Conservation (phyloP, 2,888 invertebrate genomes). For the Laothoe populi region DNA sequence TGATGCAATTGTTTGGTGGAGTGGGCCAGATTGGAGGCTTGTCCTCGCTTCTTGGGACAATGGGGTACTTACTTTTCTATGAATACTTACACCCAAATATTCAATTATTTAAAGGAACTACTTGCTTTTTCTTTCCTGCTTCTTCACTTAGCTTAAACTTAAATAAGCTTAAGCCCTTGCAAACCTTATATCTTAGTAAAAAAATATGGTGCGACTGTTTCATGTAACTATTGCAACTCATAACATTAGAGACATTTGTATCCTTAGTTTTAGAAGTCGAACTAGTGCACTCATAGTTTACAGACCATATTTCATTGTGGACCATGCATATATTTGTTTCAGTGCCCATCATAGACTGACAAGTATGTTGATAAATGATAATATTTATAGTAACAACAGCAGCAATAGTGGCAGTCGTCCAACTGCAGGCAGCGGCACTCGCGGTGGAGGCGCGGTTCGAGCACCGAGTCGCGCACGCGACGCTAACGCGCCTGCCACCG, state of each 20-base stretch:
- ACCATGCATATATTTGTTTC: too few species aligned
- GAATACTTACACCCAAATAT: background rate
- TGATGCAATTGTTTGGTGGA: constrained; percentile 98
- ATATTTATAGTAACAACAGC: constrained; percentile 58
- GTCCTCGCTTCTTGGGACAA: constrained; percentile 91
- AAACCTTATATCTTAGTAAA: too few species aligned
- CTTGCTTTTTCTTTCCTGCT: too few species aligned
- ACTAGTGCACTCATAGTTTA: too few species aligned
- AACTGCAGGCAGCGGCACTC: constrained; percentile 67
- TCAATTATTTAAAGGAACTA: too few species aligned
- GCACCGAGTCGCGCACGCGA: constrained; percentile 49
- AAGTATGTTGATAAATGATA: background rate
- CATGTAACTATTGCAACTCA: too few species aligned
- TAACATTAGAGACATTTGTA: too few species aligned
- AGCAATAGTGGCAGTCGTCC: constrained; percentile 57
- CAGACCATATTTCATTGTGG: too few species aligned
- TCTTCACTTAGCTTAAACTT: too few species aligned
- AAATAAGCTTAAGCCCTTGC: too few species aligned
- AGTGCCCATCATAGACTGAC: background rate
- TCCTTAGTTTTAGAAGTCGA: too few species aligned
- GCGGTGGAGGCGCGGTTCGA: constrained; percentile 76
- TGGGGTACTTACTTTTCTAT: constrained; percentile 86
- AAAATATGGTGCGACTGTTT: too few species aligned
- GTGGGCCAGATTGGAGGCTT: constrained; percentile 93
- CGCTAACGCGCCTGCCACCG: constrained; percentile 48